Percentiles rank a stretch among this genome's conserved stretches.
Conservation (phyloP, 2,113 vertebrate species). For the Gobio gobio region DNA sequence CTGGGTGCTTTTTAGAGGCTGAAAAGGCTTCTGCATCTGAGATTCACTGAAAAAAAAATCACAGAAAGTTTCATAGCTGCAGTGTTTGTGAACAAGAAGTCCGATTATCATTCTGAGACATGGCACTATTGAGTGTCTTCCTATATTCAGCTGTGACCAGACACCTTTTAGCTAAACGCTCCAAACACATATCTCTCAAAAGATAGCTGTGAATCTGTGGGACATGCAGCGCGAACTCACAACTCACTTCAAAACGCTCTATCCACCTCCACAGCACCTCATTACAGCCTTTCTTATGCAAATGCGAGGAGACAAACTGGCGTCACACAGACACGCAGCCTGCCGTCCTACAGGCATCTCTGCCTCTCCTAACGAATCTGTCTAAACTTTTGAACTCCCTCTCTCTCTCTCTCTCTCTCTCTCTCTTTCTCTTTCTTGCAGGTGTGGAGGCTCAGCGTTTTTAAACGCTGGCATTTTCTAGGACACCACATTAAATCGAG, state of each 20-base stretch:
- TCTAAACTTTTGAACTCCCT: conserved; percentile 53
- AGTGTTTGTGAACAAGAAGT: conserved; percentile 19
- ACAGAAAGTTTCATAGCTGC: neutral
- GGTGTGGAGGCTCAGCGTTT: conserved; percentile 18
- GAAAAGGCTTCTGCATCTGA: neutral
- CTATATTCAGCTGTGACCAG: conserved; percentile 40
- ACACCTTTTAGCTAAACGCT: conserved; percentile 23
- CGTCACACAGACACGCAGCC: conserved; percentile 47
- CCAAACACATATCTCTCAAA: conserved; percentile 18
- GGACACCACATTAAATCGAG: neutral
- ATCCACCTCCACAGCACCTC: conserved; percentile 45
- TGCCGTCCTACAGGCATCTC: conserved; percentile 63
- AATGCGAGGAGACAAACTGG: conserved; percentile 46
- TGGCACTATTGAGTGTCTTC: conserved; percentile 21
- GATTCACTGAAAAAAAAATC: neutral
- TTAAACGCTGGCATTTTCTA: conserved; percentile 22
- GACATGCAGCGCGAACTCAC: conserved; percentile 17
- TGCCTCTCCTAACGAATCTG: conserved; percentile 54
- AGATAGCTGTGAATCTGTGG: conserved; percentile 30
- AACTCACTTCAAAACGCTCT: conserved; percentile 41
- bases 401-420: conserved; percentile 22
- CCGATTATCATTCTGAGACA: conserved; percentile 24
- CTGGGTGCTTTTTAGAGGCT: neutral
- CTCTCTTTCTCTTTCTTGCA: conserved; percentile 34
- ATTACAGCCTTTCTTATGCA: conserved; percentile 53